phyloP scores from a whole-genome alignment of 92 coral and sea anemone species.

The Epizoanthus ramosus region DNA sequence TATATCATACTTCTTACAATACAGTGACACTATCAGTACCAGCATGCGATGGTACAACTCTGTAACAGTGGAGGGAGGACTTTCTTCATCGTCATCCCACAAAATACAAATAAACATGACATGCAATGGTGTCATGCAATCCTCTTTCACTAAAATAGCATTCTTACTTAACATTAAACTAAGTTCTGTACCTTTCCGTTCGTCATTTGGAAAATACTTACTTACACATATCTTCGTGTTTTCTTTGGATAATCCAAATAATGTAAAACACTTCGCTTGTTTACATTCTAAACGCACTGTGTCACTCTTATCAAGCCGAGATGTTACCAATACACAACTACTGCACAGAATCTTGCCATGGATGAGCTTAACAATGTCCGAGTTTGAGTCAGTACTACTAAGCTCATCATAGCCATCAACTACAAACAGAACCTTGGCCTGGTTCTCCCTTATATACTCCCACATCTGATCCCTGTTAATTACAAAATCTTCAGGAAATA shows the following conservation, averaged over 20 bases:
- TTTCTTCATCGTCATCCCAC: neutral
- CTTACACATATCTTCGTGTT: neutral
- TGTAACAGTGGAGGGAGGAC: neutral
- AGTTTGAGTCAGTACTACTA: neutral
- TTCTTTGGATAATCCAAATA: neutral
- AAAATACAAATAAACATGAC: neutral
- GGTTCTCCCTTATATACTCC: neutral
- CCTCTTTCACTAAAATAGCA: neutral
- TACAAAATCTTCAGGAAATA: neutral
- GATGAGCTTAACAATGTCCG: neutral
- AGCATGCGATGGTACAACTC: neutral
- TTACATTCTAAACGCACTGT: neutral
- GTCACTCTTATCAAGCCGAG: neutral
- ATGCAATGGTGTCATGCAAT: neutral
- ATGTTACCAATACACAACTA: neutral
- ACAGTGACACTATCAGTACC: neutral
- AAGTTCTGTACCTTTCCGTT: neutral
- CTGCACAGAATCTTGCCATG: neutral
- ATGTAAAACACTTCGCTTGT: neutral
- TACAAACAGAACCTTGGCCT: neutral
- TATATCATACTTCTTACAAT: neutral
- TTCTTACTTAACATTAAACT: neutral
- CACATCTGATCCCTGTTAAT: neutral
- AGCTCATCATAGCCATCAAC: constrained; percentile 11
- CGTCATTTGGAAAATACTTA: neutral